Evolutionary conservation across 2,797 vertebrate species (phyloP).

Genomic region (Gambusia yucatana): DNA sequence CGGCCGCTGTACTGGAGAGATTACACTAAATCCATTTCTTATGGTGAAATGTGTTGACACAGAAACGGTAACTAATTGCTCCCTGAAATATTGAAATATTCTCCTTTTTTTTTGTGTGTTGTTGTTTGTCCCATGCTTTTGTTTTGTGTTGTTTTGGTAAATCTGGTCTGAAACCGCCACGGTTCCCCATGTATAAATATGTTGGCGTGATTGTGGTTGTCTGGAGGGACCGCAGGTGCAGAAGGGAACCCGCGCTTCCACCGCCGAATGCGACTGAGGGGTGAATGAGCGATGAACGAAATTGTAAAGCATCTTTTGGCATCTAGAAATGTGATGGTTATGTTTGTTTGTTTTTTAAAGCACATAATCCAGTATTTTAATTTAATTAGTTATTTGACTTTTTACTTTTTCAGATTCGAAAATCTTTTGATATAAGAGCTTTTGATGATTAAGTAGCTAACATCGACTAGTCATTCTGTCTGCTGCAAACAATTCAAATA

Average conservation of each 20-base stretch:
- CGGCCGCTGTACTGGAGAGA: neutral
- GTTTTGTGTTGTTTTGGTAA: neutral
- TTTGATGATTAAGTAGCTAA: neutral
- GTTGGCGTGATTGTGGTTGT: too few species aligned
- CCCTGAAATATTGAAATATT: too few species aligned
- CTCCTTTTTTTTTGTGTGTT: neutral
- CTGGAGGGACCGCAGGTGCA: neutral
- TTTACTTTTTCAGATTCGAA: neutral
- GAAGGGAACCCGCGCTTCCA: neutral
- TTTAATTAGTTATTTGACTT: neutral
- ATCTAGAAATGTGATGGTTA: neutral
- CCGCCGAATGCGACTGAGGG: neutral
- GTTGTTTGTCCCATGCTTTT: neutral
- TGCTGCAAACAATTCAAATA: neutral
- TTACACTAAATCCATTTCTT: neutral
- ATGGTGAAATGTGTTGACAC: neutral
- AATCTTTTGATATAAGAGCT: neutral
- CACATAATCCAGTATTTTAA: neutral
- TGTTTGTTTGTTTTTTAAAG: neutral
- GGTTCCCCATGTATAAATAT: too few species aligned
- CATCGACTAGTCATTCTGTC: neutral
- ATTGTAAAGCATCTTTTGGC: neutral
- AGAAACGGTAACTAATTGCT: neutral
- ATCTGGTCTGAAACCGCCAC: neutral
- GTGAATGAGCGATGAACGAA: neutral